phyloP scores from a whole-genome alignment of 2,797 vertebrate genomes.

The Hafferia zeledoni region DNA sequence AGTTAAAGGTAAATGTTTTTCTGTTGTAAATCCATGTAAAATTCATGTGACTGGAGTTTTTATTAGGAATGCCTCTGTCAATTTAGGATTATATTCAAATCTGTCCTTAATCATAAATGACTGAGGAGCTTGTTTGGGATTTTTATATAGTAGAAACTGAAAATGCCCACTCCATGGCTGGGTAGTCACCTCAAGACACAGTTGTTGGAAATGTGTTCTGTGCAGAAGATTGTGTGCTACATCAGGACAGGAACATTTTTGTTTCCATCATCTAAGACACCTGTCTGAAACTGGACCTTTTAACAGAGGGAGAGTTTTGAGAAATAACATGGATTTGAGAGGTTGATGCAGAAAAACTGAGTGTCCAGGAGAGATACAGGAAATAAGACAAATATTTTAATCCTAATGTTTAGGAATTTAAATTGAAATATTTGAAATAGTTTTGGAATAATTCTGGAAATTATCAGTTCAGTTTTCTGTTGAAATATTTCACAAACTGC shows the following conservation, averaged over 20 bases:
- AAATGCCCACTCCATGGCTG: not conserved
- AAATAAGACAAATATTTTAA: not conserved
- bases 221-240: not conserved
- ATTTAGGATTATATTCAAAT: not conserved
- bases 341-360: not conserved
- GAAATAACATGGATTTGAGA: not conserved
- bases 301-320: not conserved
- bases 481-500: not conserved
- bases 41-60: not conserved
- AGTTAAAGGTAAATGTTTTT: slow-evolving; percentile 83
- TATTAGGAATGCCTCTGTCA: not conserved
- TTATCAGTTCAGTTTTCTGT: not conserved
- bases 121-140: not conserved
- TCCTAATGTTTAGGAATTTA: not conserved
- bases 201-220: not conserved
- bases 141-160: not conserved
- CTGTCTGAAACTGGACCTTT: not conserved
- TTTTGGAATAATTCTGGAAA: not conserved
- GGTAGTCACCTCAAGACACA: not conserved
- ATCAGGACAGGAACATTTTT: not conserved
- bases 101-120: not conserved
- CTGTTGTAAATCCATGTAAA: not conserved
- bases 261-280: not conserved
- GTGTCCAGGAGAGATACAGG: not conserved
- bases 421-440: not conserved